Percentiles rank a stretch among this genome's conserved stretches.
Conservation (phyloP, 1,140 invertebrate genomes). For the Lordiphosa clarofinis region DNA sequence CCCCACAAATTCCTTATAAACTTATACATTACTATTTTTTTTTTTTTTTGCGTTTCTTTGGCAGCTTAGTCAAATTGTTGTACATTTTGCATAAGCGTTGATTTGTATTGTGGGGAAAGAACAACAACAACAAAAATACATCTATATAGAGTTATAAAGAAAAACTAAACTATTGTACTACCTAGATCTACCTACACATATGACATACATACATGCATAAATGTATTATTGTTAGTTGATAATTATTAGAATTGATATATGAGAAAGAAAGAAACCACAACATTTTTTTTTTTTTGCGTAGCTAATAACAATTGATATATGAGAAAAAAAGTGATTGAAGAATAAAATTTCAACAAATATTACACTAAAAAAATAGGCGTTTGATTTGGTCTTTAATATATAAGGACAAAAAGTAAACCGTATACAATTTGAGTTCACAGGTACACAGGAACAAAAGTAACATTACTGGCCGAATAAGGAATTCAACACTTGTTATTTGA, state of each 20-base stretch:
- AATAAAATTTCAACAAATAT: constrained; percentile 59
- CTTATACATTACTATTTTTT: constrained; percentile 4
- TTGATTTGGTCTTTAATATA: too few relatives aligned
- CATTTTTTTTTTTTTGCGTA: constrained; percentile 65
- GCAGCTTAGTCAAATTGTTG: constrained; percentile 68
- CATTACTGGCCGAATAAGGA: too few relatives aligned
- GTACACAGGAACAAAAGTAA: too few relatives aligned
- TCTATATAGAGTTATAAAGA: constrained; percentile 16
- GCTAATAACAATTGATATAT: constrained; percentile 70
- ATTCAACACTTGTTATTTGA: too few relatives aligned
- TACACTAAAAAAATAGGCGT: too few relatives aligned
- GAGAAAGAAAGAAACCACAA: too few relatives aligned
- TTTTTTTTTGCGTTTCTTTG: constrained; percentile 10
- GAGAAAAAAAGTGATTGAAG: constrained; percentile 65
- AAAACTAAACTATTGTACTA: not conserved
- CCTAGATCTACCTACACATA: constrained; percentile 13
- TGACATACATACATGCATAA: constrained; percentile 25
- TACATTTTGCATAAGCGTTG: constrained; percentile 16
- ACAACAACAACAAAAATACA: constrained; percentile 24
- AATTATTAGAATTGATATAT: constrained; percentile 33
- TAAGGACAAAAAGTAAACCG: too few relatives aligned
- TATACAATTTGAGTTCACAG: too few relatives aligned
- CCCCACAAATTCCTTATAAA: not conserved
- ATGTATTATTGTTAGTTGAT: constrained; percentile 67
- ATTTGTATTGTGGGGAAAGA: constrained; percentile 16